Evolutionary conservation across 2,797 vertebrate genomes (phyloP), one percentile per base, ranked within the genome.

Genomic region (Naso thynnoides): DNA sequence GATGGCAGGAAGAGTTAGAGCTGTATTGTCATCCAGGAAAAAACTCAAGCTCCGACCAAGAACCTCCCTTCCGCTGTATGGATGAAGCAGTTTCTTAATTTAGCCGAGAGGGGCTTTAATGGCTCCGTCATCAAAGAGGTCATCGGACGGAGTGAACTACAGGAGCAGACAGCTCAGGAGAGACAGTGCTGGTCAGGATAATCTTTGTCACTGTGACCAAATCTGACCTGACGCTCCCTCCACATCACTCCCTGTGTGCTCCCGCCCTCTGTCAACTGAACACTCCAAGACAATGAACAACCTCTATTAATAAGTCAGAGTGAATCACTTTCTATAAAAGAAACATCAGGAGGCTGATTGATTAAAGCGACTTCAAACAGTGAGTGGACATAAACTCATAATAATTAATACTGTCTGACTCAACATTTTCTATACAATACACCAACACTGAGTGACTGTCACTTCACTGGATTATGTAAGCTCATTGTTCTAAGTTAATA

Each of bases 1-100:
- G 91, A 89, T 86, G 85, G 86, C 90, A 92, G 90, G 88, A 92
- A 87, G 86, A 82, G 54, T 74, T 3, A 39, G 70, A 77, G 73
- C 66, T 31, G 48, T 82, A 82, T 89, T 89, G 90, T 92, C 89
- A 91, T 92, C 82, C 89, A 93, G 89, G 87, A 88, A 90, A 86
- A 88, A 83, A 36, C 76, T 78, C 3, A 0, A 60, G 74, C 67
- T 66, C 41, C 6, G 64, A 70, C 74, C 78, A 60, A 78, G 81
- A 82, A 44, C 84, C 90, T 92, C 92, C 93, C 88, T 93, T 93
- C 93, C 92, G 66, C 49, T 73, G 66, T 27, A 21, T 73, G 77
- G 57, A 84, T 82, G 64, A 78, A 63, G 76, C 69, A n/a, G 21
- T 52, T 83, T 83, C 90, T 92, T 88, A 82, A 89, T 91, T 90